Conservation (phyloP, 2,113 vertebrate genomes). For the Pachypanchax playfairii region DNA sequence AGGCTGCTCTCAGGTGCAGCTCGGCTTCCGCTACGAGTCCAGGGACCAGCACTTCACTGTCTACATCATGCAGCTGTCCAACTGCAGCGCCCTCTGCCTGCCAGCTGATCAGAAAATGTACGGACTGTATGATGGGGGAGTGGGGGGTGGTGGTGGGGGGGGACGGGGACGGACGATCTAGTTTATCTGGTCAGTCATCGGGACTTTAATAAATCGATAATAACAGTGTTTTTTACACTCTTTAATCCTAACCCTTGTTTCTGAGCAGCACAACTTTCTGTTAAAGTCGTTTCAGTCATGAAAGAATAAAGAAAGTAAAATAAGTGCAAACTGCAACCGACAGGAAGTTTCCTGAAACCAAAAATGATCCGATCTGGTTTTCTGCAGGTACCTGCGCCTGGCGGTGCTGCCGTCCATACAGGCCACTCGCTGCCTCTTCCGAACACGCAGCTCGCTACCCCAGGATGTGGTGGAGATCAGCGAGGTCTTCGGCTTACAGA, state of each 20-base stretch:
- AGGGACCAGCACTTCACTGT: conserved; percentile 91
- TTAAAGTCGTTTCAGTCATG: too few species aligned
- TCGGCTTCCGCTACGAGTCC: conserved; percentile 91
- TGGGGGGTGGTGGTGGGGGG: too few species aligned
- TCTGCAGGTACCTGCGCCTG: conserved; percentile 85
- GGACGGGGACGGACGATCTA: too few species aligned
- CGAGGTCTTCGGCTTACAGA: conserved; percentile 88
- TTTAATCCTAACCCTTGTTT: too few species aligned
- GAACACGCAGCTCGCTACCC: conserved; percentile 79
- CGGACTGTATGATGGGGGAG: background rate
- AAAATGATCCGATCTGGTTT: background rate
- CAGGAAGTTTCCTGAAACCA: background rate
- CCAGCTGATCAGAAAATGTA: conserved; percentile 87
- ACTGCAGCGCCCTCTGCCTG: conserved; percentile 83
- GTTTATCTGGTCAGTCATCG: too few species aligned
- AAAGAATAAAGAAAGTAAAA: too few species aligned
- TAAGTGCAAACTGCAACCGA: too few species aligned
- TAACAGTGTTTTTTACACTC: too few species aligned
- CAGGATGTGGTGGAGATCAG: conserved; percentile 83
- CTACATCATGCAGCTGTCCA: conserved; percentile 86
- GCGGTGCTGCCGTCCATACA: conserved; percentile 90
- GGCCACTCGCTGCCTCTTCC: conserved; percentile 89
- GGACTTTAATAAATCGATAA: too few species aligned
- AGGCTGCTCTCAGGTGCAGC: conserved; percentile 86
- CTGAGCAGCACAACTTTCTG: too few species aligned